phyloP scores from a whole-genome alignment of 2,113 vertebrate genomes.

The Apistogramma diplotaenia region DNA sequence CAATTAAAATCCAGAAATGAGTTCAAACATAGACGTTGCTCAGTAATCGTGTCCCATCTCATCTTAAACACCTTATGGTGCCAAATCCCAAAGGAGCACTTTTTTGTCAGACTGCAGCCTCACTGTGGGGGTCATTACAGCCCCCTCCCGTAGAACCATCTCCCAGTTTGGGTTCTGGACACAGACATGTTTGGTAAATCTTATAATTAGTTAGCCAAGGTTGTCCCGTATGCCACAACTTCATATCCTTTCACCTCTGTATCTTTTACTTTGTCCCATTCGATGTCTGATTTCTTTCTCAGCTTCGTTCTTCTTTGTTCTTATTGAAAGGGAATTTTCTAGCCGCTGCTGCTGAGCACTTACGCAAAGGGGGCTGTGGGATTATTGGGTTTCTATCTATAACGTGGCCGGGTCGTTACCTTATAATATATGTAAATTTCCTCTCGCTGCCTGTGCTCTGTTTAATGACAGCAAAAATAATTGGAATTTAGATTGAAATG shows the following conservation, averaged over 20 bases:
- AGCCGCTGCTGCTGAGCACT: not conserved
- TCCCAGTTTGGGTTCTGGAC: not conserved
- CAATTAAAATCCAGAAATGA: not conserved
- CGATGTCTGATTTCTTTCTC: not conserved
- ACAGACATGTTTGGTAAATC: not conserved
- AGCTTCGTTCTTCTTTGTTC: not conserved
- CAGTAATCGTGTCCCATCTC: not conserved
- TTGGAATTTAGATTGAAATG: too few relatives aligned
- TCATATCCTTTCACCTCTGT: not conserved
- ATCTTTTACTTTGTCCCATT: not conserved
- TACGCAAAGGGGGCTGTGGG: fast-evolving
- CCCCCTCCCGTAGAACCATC: not conserved
- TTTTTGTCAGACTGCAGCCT: not conserved
- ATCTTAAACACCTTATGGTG: not conserved
- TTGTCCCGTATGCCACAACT: not conserved
- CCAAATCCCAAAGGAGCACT: not conserved
- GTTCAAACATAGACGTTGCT: not conserved
- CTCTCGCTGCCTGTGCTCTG: too few relatives aligned
- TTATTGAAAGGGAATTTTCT: not conserved
- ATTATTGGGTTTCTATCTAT: fast-evolving
- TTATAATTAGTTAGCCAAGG: not conserved
- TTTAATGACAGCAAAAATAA: too few relatives aligned
- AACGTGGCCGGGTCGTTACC: too few relatives aligned
- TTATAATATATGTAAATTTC: too few relatives aligned
- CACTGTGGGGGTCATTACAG: not conserved